Evolutionary conservation across 2,113 vertebrate species (phyloP).

Genomic region (Pithys albifrons): DNA sequence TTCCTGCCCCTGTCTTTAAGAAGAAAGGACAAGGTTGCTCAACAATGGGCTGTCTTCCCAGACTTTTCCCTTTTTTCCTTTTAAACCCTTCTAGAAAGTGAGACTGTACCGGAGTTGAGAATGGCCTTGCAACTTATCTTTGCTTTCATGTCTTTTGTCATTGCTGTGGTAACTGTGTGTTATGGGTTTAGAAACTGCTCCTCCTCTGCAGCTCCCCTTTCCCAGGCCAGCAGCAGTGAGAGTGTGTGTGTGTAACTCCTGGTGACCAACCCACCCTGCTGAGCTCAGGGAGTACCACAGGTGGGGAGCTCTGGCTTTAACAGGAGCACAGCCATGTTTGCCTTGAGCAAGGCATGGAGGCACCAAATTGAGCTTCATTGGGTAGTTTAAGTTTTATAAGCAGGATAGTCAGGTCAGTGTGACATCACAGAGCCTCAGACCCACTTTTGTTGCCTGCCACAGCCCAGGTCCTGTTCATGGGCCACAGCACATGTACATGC

Average conservation of each 20-base stretch:
- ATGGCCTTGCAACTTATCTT: neutral
- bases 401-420: neutral
- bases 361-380: neutral
- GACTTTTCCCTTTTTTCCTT: neutral
- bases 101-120: neutral
- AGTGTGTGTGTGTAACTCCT: neutral
- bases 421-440: neutral
- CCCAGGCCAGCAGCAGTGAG: neutral
- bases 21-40: neutral
- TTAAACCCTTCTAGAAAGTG: neutral
- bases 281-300: too few relatives aligned
- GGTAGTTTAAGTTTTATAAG: neutral
- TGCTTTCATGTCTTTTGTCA: neutral
- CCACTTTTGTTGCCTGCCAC: neutral
- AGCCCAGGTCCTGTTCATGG: neutral
- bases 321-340: neutral
- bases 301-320: neutral
- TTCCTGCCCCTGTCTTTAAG: neutral
- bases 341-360: neutral
- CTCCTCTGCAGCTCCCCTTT: neutral
- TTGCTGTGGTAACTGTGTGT: neutral
- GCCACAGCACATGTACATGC: accelerated
- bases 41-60: neutral
- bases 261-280: neutral
- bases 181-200: neutral